Evolutionary conservation across 2,888 invertebrate species (phyloP).

Genomic region (Rugalucina vietnamica): DNA sequence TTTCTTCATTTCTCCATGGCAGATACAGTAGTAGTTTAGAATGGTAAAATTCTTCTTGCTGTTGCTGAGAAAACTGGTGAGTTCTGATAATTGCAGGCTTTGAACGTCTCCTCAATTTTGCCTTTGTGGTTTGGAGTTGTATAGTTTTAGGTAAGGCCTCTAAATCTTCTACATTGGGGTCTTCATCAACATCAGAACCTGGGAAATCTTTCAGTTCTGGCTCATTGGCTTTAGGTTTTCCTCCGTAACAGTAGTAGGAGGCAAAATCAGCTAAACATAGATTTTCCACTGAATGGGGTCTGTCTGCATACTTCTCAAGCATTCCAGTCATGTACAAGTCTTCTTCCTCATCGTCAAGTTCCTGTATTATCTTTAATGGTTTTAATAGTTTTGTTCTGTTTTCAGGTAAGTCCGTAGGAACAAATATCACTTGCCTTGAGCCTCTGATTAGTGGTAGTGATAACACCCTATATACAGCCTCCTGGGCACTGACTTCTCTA

Average conservation of each 20-base stretch:
- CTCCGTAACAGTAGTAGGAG: neutral
- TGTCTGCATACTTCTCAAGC: slow-evolving; percentile 69
- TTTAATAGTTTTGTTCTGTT: slow-evolving; percentile 46
- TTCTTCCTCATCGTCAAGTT: slow-evolving; percentile 49
- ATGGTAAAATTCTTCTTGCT: slow-evolving; percentile 26
- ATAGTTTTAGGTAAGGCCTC: slow-evolving; percentile 26
- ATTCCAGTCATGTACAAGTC: slow-evolving; percentile 49
- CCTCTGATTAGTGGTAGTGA: slow-evolving; percentile 38
- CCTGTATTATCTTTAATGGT: slow-evolving; percentile 24
- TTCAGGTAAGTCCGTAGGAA: slow-evolving; percentile 49
- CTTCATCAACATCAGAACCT: neutral
- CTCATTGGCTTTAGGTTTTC: neutral
- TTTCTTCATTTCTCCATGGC: slow-evolving; percentile 13
- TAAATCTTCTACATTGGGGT: neutral
- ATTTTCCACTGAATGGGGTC: slow-evolving; percentile 69
- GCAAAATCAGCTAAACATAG: slow-evolving; percentile 77
- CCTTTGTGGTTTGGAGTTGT: neutral
- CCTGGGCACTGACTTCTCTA: slow-evolving; percentile 46
- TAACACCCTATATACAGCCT: slow-evolving; percentile 47
- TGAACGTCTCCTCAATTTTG: neutral
- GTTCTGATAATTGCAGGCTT: slow-evolving; percentile 14
- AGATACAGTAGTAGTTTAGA: slow-evolving; percentile 1
- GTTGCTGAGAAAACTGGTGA: slow-evolving; percentile 21
- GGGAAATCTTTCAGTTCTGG: neutral
- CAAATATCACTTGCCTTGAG: slow-evolving; percentile 33